Base-by-base conservation (phyloP, 2,888 invertebrate genomes). In the Sycophila texana region DNA sequence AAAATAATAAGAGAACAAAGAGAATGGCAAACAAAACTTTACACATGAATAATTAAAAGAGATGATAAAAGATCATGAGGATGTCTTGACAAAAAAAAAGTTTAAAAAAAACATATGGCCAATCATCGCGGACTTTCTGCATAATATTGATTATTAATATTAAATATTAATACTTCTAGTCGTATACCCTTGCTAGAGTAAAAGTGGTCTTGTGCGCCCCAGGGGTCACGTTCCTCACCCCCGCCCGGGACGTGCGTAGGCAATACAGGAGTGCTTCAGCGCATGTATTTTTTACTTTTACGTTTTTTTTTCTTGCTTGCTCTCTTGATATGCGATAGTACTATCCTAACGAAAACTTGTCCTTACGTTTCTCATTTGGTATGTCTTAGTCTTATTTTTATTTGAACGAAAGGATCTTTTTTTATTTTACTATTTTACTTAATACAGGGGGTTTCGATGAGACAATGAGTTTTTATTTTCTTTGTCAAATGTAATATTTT, bases 121-220 rank as follows among this genome's bases (percentile, higher is more conserved):
- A 89, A 88, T 87, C 87, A 86, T 87, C 87, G 84, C 85, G 86
- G 85, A 88, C 85, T 88, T 87, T 88, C 86, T 86, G 86, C 65
- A 81, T 74, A 79, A 81, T 87, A 81, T 87, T 85, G 85, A 87
- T 89, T 85, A 88, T 88, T 87, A 86, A 87, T 83, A 84, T 87
- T 87, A 88, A 85, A 87, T 88, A 86, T 88, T 89, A 90, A 89
- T 90, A 90, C 89, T 90, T 89, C 89, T 90, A 90, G 88, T 90
- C 89, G 90, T 90, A 89, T 90, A 90, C 89, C 88, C 89, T 87
- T 86, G 86, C 85, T 88, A 89, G 89, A 90, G 89, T 90, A 89
- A 76, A 76, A 88, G 86, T 89, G 89, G 87, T 89, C 89, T 89
- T 86, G 86, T 88, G 87, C 87, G 85, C 85, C 85, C 86, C 86